Percentiles rank a stretch among this genome's conserved stretches.
phyloP scores from a whole-genome alignment of 1,140 invertebrate species.

The Brachionus paranguensis region DNA sequence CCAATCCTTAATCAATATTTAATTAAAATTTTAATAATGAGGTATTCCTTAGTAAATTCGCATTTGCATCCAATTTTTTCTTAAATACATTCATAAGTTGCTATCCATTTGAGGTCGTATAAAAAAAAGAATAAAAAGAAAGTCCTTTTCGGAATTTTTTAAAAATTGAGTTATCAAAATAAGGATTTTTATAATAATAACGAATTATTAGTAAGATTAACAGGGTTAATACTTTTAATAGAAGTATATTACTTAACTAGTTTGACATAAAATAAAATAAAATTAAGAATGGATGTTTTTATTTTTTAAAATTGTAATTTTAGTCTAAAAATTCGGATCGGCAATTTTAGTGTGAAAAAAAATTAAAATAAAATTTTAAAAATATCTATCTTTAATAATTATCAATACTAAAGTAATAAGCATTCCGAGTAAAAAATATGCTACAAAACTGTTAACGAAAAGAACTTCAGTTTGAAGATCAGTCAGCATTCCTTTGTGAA shows the following conservation, averaged over 20 bases:
- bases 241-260: too few species aligned
- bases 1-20: too few species aligned
- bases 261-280: background rate
- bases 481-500: background rate
- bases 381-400: conserved; percentile 23
- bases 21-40: too few species aligned
- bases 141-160: too few species aligned
- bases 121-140: too few species aligned
- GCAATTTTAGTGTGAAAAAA: background rate
- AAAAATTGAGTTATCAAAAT: background rate
- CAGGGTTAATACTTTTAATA: too few species aligned
- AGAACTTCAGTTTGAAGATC: conserved; percentile 29
- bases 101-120: too few species aligned
- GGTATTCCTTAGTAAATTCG: too few species aligned
- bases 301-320: background rate
- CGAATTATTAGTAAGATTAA: background rate
- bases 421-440: background rate
- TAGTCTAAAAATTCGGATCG: background rate
- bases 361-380: background rate
- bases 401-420: background rate
- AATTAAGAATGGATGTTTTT: background rate
- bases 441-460: background rate
- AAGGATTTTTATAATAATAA: background rate
- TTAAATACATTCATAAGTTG: too few species aligned
- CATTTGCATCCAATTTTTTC: too few species aligned